Evolutionary conservation across 2,888 invertebrate species (phyloP).

Genomic region (Dromius quadrimaculatus): DNA sequence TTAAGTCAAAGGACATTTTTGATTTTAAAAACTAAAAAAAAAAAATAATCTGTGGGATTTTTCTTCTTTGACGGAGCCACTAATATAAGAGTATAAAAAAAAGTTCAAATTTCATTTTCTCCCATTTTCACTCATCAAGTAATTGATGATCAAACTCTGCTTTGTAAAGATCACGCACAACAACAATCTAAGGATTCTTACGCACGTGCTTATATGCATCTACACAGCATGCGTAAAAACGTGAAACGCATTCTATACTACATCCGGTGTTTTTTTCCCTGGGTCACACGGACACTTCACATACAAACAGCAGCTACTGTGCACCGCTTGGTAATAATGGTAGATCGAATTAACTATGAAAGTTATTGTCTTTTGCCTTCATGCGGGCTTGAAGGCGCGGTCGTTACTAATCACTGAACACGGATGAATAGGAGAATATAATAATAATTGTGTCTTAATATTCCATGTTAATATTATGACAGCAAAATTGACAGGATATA

Average conservation of each 20-base stretch:
- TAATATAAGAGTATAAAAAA: too few relatives aligned
- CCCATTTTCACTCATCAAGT: not conserved
- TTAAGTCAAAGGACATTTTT: too few relatives aligned
- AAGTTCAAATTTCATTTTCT: slow-evolving; percentile 1
- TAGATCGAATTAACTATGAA: not conserved
- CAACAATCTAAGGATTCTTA: not conserved
- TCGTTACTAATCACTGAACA: not conserved
- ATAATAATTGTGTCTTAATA: too few relatives aligned
- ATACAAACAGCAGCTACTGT: too few relatives aligned
- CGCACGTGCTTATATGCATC: not conserved
- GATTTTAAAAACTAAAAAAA: too few relatives aligned
- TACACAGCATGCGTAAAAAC: slow-evolving; percentile 28
- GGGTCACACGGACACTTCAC: too few relatives aligned
- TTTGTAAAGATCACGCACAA: slow-evolving; percentile 6
- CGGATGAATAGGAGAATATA: too few relatives aligned
- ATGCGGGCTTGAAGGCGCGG: slow-evolving; percentile 6
- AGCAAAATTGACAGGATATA: too few relatives aligned
- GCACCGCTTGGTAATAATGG: not conserved
- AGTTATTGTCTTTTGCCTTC: slow-evolving; percentile 14
- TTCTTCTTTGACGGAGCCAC: too few relatives aligned
- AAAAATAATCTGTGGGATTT: too few relatives aligned
- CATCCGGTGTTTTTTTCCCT: slow-evolving; percentile 23
- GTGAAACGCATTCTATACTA: slow-evolving; percentile 22
- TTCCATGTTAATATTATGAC: too few relatives aligned
- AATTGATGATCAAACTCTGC: not conserved